phyloP scores from a whole-genome alignment of 2,888 invertebrate species.

The Diarsia rubi region DNA sequence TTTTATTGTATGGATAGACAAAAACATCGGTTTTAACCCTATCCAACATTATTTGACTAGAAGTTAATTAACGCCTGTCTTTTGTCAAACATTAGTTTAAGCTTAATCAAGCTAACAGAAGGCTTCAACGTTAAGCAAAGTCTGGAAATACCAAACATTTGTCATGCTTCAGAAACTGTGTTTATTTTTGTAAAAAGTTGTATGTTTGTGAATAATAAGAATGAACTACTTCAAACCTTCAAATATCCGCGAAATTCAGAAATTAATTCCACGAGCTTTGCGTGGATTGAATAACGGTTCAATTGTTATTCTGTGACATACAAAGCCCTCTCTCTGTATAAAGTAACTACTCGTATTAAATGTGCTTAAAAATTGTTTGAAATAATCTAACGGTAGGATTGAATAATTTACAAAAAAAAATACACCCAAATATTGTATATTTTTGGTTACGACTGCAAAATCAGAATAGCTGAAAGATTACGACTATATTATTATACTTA shows the following conservation, averaged over 20 bases:
- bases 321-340: not conserved
- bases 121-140: not conserved
- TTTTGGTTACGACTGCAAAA: not conserved
- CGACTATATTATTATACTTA: not conserved
- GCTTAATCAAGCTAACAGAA: constrained; percentile 6
- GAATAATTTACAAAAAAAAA: no score
- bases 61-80: constrained; percentile 8
- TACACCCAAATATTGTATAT: no score
- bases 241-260: not conserved
- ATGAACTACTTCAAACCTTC: not conserved
- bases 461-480: not conserved
- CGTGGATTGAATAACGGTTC: not conserved
- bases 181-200: not conserved
- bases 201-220: not conserved
- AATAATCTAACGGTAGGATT: no score
- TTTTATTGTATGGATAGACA: not conserved
- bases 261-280: not conserved
- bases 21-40: not conserved
- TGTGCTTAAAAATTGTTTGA: no score
- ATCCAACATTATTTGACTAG: not conserved
- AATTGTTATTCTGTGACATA: not conserved
- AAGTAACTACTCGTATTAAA: no score
- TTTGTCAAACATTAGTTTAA: constrained; percentile 6
- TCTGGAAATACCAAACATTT: not conserved
- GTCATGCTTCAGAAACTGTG: not conserved